Conservation (phyloP, 2,888 invertebrate species). For the Hyalella azteca region DNA sequence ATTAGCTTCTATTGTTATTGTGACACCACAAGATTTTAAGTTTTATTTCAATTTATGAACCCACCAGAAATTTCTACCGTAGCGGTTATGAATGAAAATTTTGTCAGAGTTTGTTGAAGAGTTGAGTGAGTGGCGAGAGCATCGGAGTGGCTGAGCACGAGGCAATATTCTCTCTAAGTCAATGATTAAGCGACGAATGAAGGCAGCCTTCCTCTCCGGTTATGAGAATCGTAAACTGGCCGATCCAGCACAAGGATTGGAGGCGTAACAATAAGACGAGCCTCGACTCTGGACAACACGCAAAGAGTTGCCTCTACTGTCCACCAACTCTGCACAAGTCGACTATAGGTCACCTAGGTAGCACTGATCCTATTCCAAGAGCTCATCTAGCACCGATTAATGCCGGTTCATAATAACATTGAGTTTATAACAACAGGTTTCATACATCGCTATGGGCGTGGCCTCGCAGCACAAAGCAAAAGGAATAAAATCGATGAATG, state of each 20-base stretch:
- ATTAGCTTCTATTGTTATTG: too few relatives aligned
- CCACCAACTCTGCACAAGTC: constrained; percentile 30
- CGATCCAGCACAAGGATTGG: constrained; percentile 59
- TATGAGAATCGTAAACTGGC: constrained; percentile 58
- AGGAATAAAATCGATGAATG: too few relatives aligned
- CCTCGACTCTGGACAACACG: constrained; percentile 35
- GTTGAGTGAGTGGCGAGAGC: constrained; percentile 43
- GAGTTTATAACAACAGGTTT: neutral
- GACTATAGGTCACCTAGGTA: constrained; percentile 30
- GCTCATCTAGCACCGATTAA: neutral
- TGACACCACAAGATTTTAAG: too few relatives aligned
- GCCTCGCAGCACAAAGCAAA: neutral
- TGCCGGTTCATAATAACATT: constrained; percentile 6
- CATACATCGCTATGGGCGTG: constrained; percentile 6
- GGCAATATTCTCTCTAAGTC: constrained; percentile 56
- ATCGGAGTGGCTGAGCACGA: constrained; percentile 57
- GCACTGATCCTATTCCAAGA: constrained; percentile 14
- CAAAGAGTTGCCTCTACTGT: constrained; percentile 16
- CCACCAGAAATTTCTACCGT: too few relatives aligned
- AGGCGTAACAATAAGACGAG: constrained; percentile 58
- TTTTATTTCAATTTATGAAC: too few relatives aligned
- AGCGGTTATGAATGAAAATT: constrained; percentile 5
- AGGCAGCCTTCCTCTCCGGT: constrained; percentile 57
- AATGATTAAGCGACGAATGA: constrained; percentile 59
- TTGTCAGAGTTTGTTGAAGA: neutral